Evolutionary conservation across 2,797 vertebrate genomes (phyloP), one percentile per base, ranked within the genome.

Genomic region (Onychomys torridus): DNA sequence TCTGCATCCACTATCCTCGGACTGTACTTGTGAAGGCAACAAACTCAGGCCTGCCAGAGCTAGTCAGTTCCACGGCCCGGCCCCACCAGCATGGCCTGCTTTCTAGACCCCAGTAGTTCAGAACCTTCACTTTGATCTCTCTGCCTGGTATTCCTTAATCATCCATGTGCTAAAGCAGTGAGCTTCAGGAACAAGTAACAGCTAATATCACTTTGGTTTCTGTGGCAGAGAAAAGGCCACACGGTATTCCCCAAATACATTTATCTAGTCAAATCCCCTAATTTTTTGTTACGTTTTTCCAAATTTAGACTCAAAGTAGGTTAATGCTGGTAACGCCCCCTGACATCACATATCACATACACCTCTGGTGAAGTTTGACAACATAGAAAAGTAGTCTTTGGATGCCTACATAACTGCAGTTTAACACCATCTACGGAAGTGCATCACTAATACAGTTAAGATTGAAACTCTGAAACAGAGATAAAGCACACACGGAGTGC

Each of bases 311-410:
- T 69, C 61, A 93, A 97, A 95, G 71, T 55, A 73, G 0, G 69
- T 90, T 92, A 97, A 97, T 63, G 92, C 82, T 97, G 93, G 94
- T 95, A 94, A 83, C 76, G 90, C 97, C 76, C 93, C 94, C 93
- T 94, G 91, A 89, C 59, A 97, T 95, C 0, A 16, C n/a, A n/a
- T n/a, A n/a, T n/a, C n/a, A n/a, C 92, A 83, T 96, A 96, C 69
- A 94, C 82, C 0, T 4, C 76, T 63, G 98, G 94, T 49, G 97
- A 97, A 98, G 97, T 94, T 83, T 82, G 76, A 94, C 91, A 96
- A 97, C 97, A 97, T 21, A 97, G 59, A 92, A 97, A 59, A 67
- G 93, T 97, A 94, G 63, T 98, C 98, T 98, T 98, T 98, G 97
- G 98, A 97, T 87, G 96, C 97, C 97, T 91, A 95, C 69, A 98